Base-by-base conservation (phyloP, 1,140 invertebrate genomes). In the fruit fly (Drosophila melanogaster) region DNA sequence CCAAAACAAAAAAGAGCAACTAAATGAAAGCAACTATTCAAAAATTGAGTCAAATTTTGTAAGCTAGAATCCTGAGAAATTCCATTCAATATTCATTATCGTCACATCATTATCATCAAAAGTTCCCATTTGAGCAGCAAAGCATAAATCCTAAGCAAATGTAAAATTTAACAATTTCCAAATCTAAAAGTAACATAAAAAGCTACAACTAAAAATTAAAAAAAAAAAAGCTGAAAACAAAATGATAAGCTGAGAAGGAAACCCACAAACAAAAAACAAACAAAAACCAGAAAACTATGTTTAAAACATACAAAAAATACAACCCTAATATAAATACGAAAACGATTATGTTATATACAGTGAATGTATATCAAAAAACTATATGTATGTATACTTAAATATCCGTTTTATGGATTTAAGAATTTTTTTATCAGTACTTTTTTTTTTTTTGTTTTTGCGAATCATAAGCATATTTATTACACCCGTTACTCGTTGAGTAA, bases 371-470 rank as follows among this genome's bases (percentile, higher is more conserved):
- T 72, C 69, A 37, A 46, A 46, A 58, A 73, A 58, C 60, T 79
- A 77, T 76, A 77, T 85, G 43, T 58, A 60, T 70, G 53, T 84
- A 38, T 84, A 64, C 47, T 47, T 75, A 44, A 77, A 85, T 85
- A 85, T 86, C 81, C 81, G 83, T 86, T 86, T 86, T 86, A 86
- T 86, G 81, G 81, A 86, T 86, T 85, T 66, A 58, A 67, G 26
- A 6, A 38, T 15, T 11, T 24, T 35, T 46, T 46, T 65, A 33
- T 53, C 12, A 15, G 6, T 22, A 22, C 8, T 50, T 70, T 41
- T 19, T 46, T 70, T 26, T 26, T 46, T 70, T 26, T 15, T 37
- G 46, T 64, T 58, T 71, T 78, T 49, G 53, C 53, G 67, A 62
- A 74, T 56, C 40, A 43, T 57, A 70, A 53, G 57, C 61, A 54